Evolutionary conservation across 2,888 invertebrate species (phyloP).

Genomic region (Eubasilissa splendida): DNA sequence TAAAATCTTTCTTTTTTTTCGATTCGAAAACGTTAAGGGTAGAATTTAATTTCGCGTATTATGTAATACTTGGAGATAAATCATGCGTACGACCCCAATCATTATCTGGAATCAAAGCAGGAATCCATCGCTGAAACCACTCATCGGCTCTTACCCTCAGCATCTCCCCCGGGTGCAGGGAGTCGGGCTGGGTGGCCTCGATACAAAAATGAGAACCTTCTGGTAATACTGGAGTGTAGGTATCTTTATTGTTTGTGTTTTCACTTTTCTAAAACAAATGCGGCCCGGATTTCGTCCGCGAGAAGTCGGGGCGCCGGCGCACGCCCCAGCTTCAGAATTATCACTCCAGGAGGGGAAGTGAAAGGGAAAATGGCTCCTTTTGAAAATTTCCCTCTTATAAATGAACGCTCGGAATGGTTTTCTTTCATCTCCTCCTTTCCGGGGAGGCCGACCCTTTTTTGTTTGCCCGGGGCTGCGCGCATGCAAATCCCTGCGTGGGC

Average conservation of each 20-base stretch:
- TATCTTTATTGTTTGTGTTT: slow-evolving; percentile 56
- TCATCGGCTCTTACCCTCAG: too few relatives aligned
- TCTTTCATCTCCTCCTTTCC: slow-evolving; percentile 57
- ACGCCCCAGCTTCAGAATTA: slow-evolving; percentile 1
- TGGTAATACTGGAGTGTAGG: slow-evolving; percentile 17
- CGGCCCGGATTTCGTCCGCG: slow-evolving; percentile 29
- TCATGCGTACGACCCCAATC: slow-evolving; percentile 27
- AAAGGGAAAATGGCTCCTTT: slow-evolving; percentile 55
- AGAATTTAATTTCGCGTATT: slow-evolving; percentile 23
- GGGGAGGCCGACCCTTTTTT: slow-evolving; percentile 48
- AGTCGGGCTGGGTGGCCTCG: background rate
- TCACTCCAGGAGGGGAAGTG: slow-evolving; percentile 47
- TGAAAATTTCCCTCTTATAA: slow-evolving; percentile 52
- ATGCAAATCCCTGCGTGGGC: slow-evolving; percentile 26
- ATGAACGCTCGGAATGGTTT: slow-evolving; percentile 53
- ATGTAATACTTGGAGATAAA: background rate
- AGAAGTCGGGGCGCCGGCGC: slow-evolving; percentile 4
- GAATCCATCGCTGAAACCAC: background rate
- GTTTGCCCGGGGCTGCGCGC: slow-evolving; percentile 45
- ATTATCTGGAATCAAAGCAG: slow-evolving; percentile 32
- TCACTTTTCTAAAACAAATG: slow-evolving; percentile 52
- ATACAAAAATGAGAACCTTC: background rate
- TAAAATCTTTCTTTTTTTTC: background rate
- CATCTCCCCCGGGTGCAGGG: background rate
- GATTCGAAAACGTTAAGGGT: slow-evolving; percentile 17